These are phyloP conservation scores for Pseudococcus viburni DNA, from an alignment of 2,888 invertebrate species.

Conservation along the genomic window DNA sequence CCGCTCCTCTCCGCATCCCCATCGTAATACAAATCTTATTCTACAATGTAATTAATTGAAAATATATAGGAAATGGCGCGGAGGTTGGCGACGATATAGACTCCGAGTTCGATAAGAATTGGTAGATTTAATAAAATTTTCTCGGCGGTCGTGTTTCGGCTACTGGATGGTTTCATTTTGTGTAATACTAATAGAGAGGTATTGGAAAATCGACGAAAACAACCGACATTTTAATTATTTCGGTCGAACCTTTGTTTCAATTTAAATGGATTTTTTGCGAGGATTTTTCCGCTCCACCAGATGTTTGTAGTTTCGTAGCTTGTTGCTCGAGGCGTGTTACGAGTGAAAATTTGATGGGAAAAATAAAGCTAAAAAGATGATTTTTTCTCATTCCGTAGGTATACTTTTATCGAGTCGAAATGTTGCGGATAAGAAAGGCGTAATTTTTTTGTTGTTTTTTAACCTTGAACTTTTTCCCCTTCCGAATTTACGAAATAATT, in stretches of 20 bases:
- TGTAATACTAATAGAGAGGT: background rate
- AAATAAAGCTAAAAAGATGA: background rate
- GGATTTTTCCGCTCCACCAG: background rate
- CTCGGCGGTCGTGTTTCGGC: background rate
- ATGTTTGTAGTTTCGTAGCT: background rate
- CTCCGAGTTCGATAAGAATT: background rate
- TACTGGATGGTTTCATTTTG: slow-evolving; percentile 5
- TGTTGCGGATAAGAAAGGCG: slow-evolving; percentile 8
- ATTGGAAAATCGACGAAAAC: slow-evolving; percentile 2
- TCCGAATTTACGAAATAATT: background rate
- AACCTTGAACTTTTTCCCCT: background rate
- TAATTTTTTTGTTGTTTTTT: background rate
- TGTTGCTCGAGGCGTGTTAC: background rate
- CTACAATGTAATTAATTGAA: background rate
- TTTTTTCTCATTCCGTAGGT: background rate
- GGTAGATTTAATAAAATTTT: slow-evolving; percentile 20
- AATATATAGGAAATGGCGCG: background rate
- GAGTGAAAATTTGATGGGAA: slow-evolving; percentile 1
- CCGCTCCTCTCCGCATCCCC: background rate
- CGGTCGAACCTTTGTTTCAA: background rate
- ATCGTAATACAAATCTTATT: background rate
- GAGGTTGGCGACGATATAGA: background rate
- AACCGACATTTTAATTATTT: background rate
- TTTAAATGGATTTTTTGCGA: background rate
- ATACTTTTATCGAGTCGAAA: background rate